Evolutionary conservation across 2,888 invertebrate species (phyloP), one percentile per base, ranked within the genome.

Genomic region (Pollenia griseotomentosa): DNA sequence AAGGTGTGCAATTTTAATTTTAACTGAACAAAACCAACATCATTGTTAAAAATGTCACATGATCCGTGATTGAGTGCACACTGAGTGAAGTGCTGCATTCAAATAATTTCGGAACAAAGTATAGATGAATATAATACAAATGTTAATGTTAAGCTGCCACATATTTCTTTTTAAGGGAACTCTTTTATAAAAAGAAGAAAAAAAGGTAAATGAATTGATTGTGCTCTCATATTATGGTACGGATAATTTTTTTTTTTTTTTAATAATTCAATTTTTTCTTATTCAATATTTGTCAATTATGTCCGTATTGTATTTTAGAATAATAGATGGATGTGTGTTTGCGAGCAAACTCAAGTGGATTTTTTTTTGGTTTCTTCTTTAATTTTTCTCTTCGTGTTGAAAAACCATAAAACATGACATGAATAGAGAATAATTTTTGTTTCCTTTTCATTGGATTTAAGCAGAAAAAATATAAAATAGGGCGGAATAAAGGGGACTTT

Each of bases 211-310:
- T 79, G 70, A 42, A 79, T 79, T 68, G 57, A 68, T 51, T 68
- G 59, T 59, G 57, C 79, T 51, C 70, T 79, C 42, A 2, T 40
- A 40, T 59, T 48, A 55, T 55, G 23, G 40, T 59, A 16, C 4
- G 63, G 71, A 42, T 33, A 61, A 53, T 65, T 55, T 55, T 63
- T 65, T 71, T n/a, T n/a, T n/a, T 16, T 53, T 53, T 46, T 59
- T 33, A 33, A 33, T 33, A 33, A 33, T 63, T 40, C n/a, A 48
- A 33, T 33, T 78, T 74, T n/a, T 66, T 71, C 55, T 14, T 44
- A 57, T 78, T 68, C 79, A 79, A 79, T 84, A 84, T 79, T 79
- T 84, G 74, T 63, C 84, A 84, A 84, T 84, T 84, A 79, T 23
- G 61, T 33, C 61, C 19, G 66, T 61, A 84, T 84, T 84, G 84